Evolutionary conservation across 2,888 invertebrate genomes (phyloP), one percentile per base, ranked within the genome.

Genomic region (Drosophila flavopinicola): DNA sequence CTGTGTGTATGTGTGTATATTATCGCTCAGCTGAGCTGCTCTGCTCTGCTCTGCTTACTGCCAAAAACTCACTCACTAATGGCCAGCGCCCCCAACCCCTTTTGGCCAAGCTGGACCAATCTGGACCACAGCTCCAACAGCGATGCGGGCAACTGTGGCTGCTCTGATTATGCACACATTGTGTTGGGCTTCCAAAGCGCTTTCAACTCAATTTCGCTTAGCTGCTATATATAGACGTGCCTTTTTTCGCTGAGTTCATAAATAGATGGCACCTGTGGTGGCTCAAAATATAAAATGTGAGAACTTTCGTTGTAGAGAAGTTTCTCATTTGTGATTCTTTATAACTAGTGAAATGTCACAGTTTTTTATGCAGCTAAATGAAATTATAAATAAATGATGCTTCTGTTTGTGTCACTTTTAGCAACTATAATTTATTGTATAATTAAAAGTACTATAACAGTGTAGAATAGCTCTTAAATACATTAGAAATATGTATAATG

Each of bases 1-100:
- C 9, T 29, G 10, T 30, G 11, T 30, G n/a, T 27, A 25, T 48
- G 15, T 17, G 53, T 57, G 39, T 56, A 73, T 65, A 41, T 53
- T 45, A 48, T 49, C 49, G 48, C 48, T 51, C 23, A 54, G 48
- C 39, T 73, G 20, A 45, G 64, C 65, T 66, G 60, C 56, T 42
- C 6, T 17, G 37, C 23, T 41, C 9, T 7, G 20, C 1, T 5
- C 47, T 75, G 64, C 53, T 56, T 75, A 61, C 60, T 74, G 66
- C 66, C 82, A 71, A 69, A 80, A 66, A 69, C 69, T 64, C 70
- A 49, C 48, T 61, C 20, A 61, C 70, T 85, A 83, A 83, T 80
- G 79, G 71, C 64, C 35, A 11, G 20, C 41, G 23, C 23, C 32
- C 20, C 20, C 35, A 38, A 23, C 9, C 9, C 25, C 30, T 35